Evolutionary conservation across 2,113 vertebrate species (phyloP).

Genomic region (Microcebus lehilahytsara): DNA sequence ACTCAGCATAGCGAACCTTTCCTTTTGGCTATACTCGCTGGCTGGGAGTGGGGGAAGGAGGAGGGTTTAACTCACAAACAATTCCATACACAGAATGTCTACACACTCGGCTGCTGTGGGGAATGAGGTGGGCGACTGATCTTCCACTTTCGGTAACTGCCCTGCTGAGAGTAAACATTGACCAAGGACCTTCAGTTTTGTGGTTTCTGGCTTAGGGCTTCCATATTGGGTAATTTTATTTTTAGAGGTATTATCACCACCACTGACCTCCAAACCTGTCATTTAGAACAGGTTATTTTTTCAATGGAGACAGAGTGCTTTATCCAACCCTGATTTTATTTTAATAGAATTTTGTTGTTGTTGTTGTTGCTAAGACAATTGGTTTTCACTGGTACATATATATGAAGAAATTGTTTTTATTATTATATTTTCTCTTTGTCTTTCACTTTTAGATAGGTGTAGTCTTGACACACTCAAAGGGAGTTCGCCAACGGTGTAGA

Average conservation of each 20-base stretch:
- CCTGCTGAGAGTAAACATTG: background rate
- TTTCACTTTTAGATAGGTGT: background rate
- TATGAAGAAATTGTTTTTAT: background rate
- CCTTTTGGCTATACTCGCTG: background rate
- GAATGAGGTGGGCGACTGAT: background rate
- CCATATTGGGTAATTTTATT: background rate
- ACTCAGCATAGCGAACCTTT: background rate
- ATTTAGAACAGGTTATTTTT: background rate
- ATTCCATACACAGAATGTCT: background rate
- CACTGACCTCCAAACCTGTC: background rate
- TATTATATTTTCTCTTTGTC: background rate
- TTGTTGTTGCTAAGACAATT: background rate
- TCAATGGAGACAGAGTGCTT: background rate
- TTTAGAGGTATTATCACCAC: background rate
- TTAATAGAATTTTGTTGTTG: background rate
- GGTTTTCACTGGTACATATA: background rate
- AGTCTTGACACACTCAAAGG: background rate
- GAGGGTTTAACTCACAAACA: background rate
- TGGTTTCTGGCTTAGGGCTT: background rate
- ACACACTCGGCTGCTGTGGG: background rate
- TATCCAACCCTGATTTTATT: background rate
- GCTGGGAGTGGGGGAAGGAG: background rate
- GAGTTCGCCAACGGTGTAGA: background rate
- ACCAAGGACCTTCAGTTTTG: background rate
- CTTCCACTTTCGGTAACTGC: background rate